Percentiles rank a stretch among this genome's conserved stretches.
phyloP scores from a whole-genome alignment of 2,888 invertebrate species.

The Antheraea yamamai region DNA sequence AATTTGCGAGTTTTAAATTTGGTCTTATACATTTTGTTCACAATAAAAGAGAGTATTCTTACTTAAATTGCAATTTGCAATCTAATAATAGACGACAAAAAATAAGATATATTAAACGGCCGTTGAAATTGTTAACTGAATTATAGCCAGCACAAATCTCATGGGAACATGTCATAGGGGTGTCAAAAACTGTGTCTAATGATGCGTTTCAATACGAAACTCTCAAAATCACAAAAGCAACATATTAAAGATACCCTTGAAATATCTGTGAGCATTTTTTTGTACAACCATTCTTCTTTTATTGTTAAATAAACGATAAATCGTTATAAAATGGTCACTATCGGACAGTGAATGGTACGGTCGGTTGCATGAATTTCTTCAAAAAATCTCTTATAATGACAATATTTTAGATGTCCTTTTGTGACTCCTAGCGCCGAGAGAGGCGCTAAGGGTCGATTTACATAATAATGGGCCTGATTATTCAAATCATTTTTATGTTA shows the following conservation, averaged over 20 bases:
- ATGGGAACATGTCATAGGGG: constrained; percentile 57
- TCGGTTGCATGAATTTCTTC: constrained; percentile 45
- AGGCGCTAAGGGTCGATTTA: constrained; percentile 72
- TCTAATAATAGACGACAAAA: neutral
- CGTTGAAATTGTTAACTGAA: neutral
- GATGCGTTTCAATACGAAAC: constrained; percentile 58
- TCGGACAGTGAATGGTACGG: constrained; percentile 61
- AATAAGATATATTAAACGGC: neutral
- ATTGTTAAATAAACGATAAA: constrained; percentile 82
- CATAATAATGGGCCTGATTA: constrained; percentile 66
- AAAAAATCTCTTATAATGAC: constrained; percentile 53
- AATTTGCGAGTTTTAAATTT: neutral
- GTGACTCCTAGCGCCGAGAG: constrained; percentile 57
- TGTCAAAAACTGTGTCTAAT: constrained; percentile 69
- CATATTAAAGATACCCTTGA: constrained; percentile 51
- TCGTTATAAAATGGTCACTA: constrained; percentile 75
- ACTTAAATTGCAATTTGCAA: neutral
- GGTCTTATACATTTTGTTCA: neutral
- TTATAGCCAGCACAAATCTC: constrained; percentile 47
- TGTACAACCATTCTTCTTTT: constrained; percentile 60
- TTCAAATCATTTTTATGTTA: constrained; percentile 54
- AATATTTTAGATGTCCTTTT: constrained; percentile 62
- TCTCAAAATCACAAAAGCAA: constrained; percentile 57
- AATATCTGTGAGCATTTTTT: constrained; percentile 54
- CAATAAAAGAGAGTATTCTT: neutral